Evolutionary conservation across 2,797 vertebrate species (phyloP), one percentile per base, ranked within the genome.

Genomic region (Rhyacichthys aspro): DNA sequence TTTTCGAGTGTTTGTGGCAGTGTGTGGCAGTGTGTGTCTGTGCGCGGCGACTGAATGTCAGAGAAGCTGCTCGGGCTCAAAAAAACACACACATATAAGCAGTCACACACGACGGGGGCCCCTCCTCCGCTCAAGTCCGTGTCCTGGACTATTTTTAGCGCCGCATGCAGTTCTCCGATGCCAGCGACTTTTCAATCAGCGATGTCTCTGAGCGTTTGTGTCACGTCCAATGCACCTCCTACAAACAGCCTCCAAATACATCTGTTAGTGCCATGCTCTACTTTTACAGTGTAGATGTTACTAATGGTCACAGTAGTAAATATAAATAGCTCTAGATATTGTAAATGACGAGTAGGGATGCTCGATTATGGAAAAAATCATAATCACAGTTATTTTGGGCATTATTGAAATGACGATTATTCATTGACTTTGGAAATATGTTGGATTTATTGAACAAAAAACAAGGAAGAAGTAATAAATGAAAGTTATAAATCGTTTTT

Each of bases 81-180:
- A 23, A n/a, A 34, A 43, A 55, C 47, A 45, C 33, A 69, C 18
- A 50, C 44, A 49, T 15, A 18, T 16, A 52, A 18, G 45, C 45
- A 47, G 45, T 28, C 23, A 28, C 23, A 28, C 23, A 28, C 11
- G n/a, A 34, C 49, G 15, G 11, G 1, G 16, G 49, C 49, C 49
- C 49, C 48, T 34, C 47, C 59, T 64, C 66, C 63, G 43, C 63
- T 49, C 59, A 63, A 82, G 75, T 76, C 79, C 73, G 67, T 75
- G 75, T 74, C 63, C 50, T 34, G 42, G 47, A 49, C 79, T 86
- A 86, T 88, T 82, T 84, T 81, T 83, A 86, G 84, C 74, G 16
- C 34, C 23, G 54, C 36, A 14, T 67, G 55, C 55, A 70, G 70
- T 63, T 59, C 77, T 52, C 63, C 55, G 57, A 19, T 63, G 76